These are phyloP conservation scores for Heliangelus exortis DNA, from an alignment of 2,797 vertebrate genomes.

Conservation along the genomic window DNA sequence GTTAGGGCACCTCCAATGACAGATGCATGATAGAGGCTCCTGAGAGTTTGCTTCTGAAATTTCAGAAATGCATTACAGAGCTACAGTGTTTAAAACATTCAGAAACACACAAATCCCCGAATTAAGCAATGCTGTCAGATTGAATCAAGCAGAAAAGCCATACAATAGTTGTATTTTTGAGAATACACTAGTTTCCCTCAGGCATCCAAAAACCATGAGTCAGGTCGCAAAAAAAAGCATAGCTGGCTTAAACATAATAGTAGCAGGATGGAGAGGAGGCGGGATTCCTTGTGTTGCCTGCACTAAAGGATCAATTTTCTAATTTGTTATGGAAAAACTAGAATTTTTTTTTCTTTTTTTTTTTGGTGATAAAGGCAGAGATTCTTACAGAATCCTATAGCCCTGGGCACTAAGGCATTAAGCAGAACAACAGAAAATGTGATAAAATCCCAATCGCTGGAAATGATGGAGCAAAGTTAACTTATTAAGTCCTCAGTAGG, in stretches of 20 bases:
- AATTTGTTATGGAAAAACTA: constrained; percentile 11
- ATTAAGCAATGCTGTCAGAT: constrained; percentile 26
- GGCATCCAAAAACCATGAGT: constrained; percentile 14
- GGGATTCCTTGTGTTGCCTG: neutral
- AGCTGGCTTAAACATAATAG: neutral
- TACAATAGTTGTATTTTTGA: constrained; percentile 22
- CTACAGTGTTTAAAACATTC: neutral
- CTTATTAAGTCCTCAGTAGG: neutral
- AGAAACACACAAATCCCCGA: neutral
- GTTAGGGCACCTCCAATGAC: neutral
- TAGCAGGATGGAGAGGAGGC: neutral
- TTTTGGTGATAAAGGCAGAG: neutral
- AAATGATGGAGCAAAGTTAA: neutral
- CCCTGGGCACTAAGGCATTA: neutral
- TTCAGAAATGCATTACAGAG: neutral
- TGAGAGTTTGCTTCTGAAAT: neutral
- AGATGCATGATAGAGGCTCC: constrained; percentile 6
- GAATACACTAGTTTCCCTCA: neutral
- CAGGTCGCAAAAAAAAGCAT: constrained; percentile 3
- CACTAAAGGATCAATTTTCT: neutral
- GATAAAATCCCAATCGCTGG: neutral
- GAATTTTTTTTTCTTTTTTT: neutral
- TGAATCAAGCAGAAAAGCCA: neutral
- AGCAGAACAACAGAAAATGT: neutral
- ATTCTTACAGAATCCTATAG: neutral